Percentiles rank a stretch among this genome's conserved stretches.
Evolutionary conservation across 2,888 invertebrate genomes (phyloP).

Genomic region (Clitarchus hookeri): DNA sequence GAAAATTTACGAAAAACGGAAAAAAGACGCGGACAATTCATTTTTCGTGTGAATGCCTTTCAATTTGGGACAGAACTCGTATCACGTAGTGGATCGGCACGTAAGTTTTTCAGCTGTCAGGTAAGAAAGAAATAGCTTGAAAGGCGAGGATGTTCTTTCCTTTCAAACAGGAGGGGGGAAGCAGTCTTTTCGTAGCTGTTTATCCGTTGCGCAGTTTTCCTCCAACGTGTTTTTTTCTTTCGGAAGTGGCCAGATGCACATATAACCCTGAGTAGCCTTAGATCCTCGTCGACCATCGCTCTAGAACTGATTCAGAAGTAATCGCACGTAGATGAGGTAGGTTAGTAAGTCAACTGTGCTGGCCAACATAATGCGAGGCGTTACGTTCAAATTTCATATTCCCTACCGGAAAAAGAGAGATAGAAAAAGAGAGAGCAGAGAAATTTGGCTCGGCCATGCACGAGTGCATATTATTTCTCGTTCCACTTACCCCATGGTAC

Average conservation of each 20-base stretch:
- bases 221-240: not conserved
- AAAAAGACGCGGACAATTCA: not conserved
- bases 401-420: not conserved
- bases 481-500: too few species aligned
- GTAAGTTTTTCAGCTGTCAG: not conserved
- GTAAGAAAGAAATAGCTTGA: not conserved
- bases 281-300: not conserved
- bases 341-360: not conserved
- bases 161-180: not conserved
- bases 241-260: not conserved
- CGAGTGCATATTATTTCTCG: too few species aligned
- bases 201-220: not conserved
- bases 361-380: not conserved
- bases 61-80: not conserved
- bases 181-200: not conserved
- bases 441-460: too few species aligned
- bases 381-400: not conserved
- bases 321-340: not conserved
- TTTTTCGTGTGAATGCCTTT: constrained; percentile 1
- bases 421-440: too few species aligned
- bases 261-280: not conserved
- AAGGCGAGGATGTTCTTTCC: not conserved
- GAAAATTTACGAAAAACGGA: not conserved
- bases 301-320: not conserved
- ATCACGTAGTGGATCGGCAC: not conserved